Conservation (phyloP, 2,113 vertebrate genomes). For the Lagenorhynchus albirostris region DNA sequence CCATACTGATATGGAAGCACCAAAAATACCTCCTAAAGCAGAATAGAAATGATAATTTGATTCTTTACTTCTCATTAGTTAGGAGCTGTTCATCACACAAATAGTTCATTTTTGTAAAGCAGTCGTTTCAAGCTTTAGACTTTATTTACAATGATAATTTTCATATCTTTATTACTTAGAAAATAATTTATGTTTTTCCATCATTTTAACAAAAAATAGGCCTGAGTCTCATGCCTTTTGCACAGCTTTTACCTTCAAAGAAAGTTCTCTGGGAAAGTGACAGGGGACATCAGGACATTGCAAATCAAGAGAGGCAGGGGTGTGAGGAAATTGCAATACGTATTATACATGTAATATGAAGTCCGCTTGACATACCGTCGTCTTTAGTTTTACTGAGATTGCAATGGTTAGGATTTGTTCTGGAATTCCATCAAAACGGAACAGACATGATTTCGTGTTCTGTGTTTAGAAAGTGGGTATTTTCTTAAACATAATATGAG, state of each 20-base stretch:
- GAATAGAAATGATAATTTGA: not conserved
- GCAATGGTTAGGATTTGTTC: conserved; percentile 6
- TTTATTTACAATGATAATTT: conserved; percentile 74
- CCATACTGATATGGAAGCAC: not conserved
- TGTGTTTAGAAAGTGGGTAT: not conserved
- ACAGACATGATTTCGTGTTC: not conserved
- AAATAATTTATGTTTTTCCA: conserved; percentile 76
- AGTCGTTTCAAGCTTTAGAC: conserved; percentile 66
- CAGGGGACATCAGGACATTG: not conserved
- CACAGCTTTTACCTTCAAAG: conserved; percentile 65
- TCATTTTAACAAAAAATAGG: conserved; percentile 71
- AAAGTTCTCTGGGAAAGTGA: conserved; percentile 54
- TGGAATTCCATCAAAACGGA: conserved; percentile 1
- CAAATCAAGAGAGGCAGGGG: not conserved
- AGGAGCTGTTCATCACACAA: conserved; percentile 30
- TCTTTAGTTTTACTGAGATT: not conserved
- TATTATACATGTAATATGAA: not conserved
- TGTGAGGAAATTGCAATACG: not conserved
- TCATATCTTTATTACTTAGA: conserved; percentile 75
- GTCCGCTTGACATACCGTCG: not conserved
- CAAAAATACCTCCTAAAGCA: not conserved
- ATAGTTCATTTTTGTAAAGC: conserved; percentile 47
- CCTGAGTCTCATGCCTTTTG: conserved; percentile 64
- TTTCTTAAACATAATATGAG: not conserved
- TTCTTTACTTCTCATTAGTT: not conserved